Evolutionary conservation across 2,797 vertebrate genomes (phyloP), one percentile per base, ranked within the genome.

Genomic region (Pteronotus mesoamericanus): DNA sequence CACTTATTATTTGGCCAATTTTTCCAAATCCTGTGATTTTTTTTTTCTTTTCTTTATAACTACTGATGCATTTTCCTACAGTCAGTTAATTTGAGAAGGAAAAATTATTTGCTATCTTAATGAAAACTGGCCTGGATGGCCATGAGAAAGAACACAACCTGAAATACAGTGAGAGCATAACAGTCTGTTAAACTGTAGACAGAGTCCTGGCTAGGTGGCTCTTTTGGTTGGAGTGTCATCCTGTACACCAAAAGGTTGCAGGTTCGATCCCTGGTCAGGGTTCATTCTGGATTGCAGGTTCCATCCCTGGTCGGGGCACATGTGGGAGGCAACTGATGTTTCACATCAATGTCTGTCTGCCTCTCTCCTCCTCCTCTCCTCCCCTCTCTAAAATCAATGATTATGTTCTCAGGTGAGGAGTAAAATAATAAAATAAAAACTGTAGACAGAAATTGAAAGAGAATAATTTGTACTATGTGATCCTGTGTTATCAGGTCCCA

Each of bases 31-130:
- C 46, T 42, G 22, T 83, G 15, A n/a, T 85, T 83, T 95, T 78
- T 68, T 14, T 95, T 89, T 71, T 14, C 59, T 88, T 88, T 69
- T 88, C 11, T 90, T 80, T 51, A 85, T 92, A 86, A 64, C 53
- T 11, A 80, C 46, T n/a, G 46, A 24, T 68, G 37, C 2, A 21
- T 80, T 68, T 80, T 61, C 11, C 53, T 87, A 53, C 24, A 71
- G 68, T 69, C 59, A 57, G 2, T 74, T 86, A 37, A 44, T 75
- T 95, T 59, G 53, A 91, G 51, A 78, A 90, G 46, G 71, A 74
- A 86, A 83, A 68, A 64, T 84, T 64, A 24, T 90, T 86, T 64
- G 37, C 53, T 93, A 0, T 80, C 32, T n/a, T 77, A 19, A 48
- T 94, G 82, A 42, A 88, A 84, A 75, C 37, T 86, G 53, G 15